Evolutionary conservation across 2,113 vertebrate species (phyloP).

Genomic region (Paedocypris sp.): DNA sequence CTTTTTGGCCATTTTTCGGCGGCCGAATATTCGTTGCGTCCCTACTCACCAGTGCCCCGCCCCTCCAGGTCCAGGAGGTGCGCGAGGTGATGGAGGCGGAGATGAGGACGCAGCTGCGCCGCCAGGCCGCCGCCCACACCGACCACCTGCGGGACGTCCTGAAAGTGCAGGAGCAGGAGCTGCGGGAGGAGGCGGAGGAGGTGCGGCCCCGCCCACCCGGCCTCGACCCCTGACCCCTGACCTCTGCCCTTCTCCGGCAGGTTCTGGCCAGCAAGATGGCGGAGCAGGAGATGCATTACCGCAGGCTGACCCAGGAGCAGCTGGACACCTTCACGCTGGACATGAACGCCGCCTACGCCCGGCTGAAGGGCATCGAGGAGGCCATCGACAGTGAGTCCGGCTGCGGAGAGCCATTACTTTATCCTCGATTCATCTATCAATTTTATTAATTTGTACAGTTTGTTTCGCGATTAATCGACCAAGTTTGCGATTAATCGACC

Average conservation of each 20-base stretch:
- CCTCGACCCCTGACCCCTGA: too few relatives aligned
- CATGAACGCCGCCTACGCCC: slow-evolving; percentile 83
- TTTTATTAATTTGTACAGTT: too few relatives aligned
- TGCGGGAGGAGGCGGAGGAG: slow-evolving; percentile 77
- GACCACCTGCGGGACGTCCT: slow-evolving; percentile 88
- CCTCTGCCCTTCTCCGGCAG: too few relatives aligned
- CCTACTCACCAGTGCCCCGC: too few relatives aligned
- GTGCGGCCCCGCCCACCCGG: slow-evolving; percentile 40
- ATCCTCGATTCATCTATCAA: too few relatives aligned
- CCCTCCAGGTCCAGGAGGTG: slow-evolving; percentile 82
- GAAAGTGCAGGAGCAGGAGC: slow-evolving; percentile 84
- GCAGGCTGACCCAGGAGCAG: slow-evolving; percentile 85
- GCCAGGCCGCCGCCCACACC: slow-evolving; percentile 88
- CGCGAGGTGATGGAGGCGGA: slow-evolving; percentile 89
- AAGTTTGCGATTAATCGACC: too few relatives aligned
- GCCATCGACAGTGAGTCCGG: slow-evolving; percentile 83
- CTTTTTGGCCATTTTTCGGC: too few relatives aligned
- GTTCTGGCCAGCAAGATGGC: slow-evolving; percentile 70
- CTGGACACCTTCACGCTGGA: slow-evolving; percentile 90
- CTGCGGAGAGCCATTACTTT: too few relatives aligned
- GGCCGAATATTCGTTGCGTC: too few relatives aligned
- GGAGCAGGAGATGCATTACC: slow-evolving; percentile 78
- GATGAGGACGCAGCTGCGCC: slow-evolving; percentile 92
- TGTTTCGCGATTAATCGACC: too few relatives aligned
- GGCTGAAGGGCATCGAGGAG: slow-evolving; percentile 87